Evolutionary conservation across 2,888 invertebrate genomes (phyloP), one percentile per base, ranked within the genome.

Genomic region (Philhelius pedissequus): DNA sequence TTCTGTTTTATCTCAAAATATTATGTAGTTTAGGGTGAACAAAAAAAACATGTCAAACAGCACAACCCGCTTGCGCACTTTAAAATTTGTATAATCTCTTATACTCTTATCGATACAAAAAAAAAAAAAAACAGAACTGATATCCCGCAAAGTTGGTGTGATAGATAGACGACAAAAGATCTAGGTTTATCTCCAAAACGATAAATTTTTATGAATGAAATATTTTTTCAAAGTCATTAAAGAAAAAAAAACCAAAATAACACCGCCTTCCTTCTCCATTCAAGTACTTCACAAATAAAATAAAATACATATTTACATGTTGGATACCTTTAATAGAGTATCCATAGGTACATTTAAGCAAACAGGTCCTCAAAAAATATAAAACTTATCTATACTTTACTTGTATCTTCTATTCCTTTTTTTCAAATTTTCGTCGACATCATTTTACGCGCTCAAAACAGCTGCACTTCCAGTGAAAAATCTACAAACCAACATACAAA

Each of bases 151-250:
- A 43, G 35, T 52, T n/a, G 40, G 32, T 25, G 38, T n/a, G 20
- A 43, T n/a, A 18, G 20, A 43, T n/a, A 9, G 25, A 40, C 52
- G 15, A 54, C 45, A 38, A 25, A 18, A 15, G 15, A 58, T 54
- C 22, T 32, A 32, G n/a, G 20, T 30, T n/a, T 20, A 58, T 56
- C 70, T 32, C 7, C n/a, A 68, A 56, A 76, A 58, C 43, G 76
- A 71, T 73, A 77, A 69, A 78, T 58, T 78, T 83, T 78, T 64
- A 83, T 83, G 83, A 83, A 83, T 83, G 83, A 78, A 83, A 62
- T 50, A 68, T 52, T 18, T 48, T 62, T 48, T 9, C n/a, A 1
- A 2, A n/a, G n/a, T 18, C 11, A 50, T 27, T 15, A 45, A 45
- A 43, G 40, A 38, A 54, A 20, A 40, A 58, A 1, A 38, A n/a